Base-by-base conservation (phyloP, 1,140 invertebrate species). In the Acromyrmex echinatior region DNA sequence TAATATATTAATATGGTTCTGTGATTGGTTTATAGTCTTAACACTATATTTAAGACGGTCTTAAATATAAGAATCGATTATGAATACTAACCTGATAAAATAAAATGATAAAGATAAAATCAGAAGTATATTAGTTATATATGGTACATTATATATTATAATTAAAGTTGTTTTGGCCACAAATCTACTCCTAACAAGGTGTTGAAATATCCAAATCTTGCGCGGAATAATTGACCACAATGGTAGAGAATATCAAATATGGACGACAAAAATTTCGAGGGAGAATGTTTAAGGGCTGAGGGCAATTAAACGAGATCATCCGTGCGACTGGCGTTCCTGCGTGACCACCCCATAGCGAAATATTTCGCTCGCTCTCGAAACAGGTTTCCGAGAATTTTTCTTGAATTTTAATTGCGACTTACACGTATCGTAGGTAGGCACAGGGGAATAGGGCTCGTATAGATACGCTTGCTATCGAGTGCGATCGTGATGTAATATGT, bases 331-430 rank as follows among this genome's bases (percentile, higher is more conserved):
- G 66, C 77, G 65, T 80, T 51, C 53, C 45, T 74, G 65, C 71
- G 63, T 80, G 88, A 87, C 91, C 92, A 89, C 80, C 87, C 86
- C 70, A 71, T 73, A 73, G 82, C 66, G 28, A 90, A 93, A 79
- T 91, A 87, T 85, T 87, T 86, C 63, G 63, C 58, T 66, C 65
- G 10, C 7, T 25, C 63, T 80, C 21, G 86, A 28, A 86, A 88
- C 85, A 81, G 88, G 90, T 88, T 91, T 90, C 78, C 28, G 65
- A 66, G 68, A 88, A 88, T 90, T 92, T 92, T 92, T 91, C 86
- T 73, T 73, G 71, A 87, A 91, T 92, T 90, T 91, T 92, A 92
- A 93, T 92, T 92, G 80, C 58, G 87, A 63, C 85, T 92, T 80
- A 81, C 60, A 87, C 60, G 77, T 91, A 91, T 82, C 74, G 76